phyloP scores from a whole-genome alignment of 1,140 invertebrate genomes.

The Choristoneura fumiferana region DNA sequence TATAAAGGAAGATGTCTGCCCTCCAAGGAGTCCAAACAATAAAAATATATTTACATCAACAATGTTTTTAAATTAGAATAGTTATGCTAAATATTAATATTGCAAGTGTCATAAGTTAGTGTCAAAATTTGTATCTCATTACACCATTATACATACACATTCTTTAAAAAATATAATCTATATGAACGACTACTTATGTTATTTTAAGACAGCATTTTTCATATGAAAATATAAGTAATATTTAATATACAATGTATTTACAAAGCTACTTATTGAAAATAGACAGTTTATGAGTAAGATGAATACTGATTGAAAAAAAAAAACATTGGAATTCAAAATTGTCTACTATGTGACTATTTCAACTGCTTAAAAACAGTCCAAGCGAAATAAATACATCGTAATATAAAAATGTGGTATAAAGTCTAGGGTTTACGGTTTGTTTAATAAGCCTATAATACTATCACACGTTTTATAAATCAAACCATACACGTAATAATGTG shows the following conservation, averaged over 20 bases:
- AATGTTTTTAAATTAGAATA: slow-evolving; percentile 34
- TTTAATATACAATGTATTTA: slow-evolving; percentile 58
- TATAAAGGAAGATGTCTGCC: slow-evolving; percentile 34
- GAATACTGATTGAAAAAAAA: slow-evolving; percentile 54
- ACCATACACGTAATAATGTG: neutral
- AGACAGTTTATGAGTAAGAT: slow-evolving; percentile 41
- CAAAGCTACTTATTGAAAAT: slow-evolving; percentile 45
- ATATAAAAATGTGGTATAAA: slow-evolving; percentile 34
- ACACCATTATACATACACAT: slow-evolving; percentile 40
- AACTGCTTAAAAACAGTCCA: slow-evolving; percentile 1
- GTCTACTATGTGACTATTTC: slow-evolving; percentile 7
- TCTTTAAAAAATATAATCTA: slow-evolving; percentile 70
- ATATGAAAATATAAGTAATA: slow-evolving; percentile 69
- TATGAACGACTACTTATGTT: slow-evolving; percentile 43
- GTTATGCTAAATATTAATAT: slow-evolving; percentile 55
- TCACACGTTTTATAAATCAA: slow-evolving; percentile 36
- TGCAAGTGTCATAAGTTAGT: slow-evolving; percentile 66
- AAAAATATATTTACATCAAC: slow-evolving; percentile 42
- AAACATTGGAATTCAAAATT: slow-evolving; percentile 43
- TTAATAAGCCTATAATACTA: slow-evolving; percentile 45
- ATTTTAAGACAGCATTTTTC: slow-evolving; percentile 53
- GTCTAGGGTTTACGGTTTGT: slow-evolving; percentile 14
- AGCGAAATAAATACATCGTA: slow-evolving; percentile 35
- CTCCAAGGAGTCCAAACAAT: slow-evolving; percentile 32
- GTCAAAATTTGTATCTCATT: slow-evolving; percentile 43